Evolutionary conservation across 2,797 vertebrate species (phyloP).

Genomic region (Tangara arthus): DNA sequence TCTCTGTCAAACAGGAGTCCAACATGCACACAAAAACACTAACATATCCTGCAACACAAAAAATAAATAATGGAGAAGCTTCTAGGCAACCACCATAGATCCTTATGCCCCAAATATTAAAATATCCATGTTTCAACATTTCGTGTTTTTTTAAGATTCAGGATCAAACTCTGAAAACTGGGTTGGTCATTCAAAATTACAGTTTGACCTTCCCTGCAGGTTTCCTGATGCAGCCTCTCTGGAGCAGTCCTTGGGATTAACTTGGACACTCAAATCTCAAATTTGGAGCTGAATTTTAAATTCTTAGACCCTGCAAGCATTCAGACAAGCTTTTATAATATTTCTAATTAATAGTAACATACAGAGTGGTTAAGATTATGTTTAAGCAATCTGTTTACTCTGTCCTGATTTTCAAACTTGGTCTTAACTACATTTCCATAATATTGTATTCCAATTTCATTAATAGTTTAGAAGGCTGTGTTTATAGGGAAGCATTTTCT

Average conservation of each 20-base stretch:
- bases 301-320: background rate
- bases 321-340: background rate
- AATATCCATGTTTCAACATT: background rate
- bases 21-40: background rate
- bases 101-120: background rate
- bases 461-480: background rate
- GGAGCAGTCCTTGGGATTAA: background rate
- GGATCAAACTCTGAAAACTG: background rate
- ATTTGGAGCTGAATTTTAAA: background rate
- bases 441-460: background rate
- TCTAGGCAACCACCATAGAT: background rate
- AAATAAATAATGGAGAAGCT: background rate
- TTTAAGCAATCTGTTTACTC: background rate
- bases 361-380: background rate
- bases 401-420: background rate
- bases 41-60: background rate
- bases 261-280: background rate
- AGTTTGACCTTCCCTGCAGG: background rate
- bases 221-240: background rate
- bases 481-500: background rate
- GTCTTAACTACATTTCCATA: background rate
- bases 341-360: background rate
- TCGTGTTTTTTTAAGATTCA: background rate
- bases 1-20: background rate
- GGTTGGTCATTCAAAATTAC: background rate